Conservation (phyloP, 2,888 invertebrate genomes). For the Callosobruchus maculatus region DNA sequence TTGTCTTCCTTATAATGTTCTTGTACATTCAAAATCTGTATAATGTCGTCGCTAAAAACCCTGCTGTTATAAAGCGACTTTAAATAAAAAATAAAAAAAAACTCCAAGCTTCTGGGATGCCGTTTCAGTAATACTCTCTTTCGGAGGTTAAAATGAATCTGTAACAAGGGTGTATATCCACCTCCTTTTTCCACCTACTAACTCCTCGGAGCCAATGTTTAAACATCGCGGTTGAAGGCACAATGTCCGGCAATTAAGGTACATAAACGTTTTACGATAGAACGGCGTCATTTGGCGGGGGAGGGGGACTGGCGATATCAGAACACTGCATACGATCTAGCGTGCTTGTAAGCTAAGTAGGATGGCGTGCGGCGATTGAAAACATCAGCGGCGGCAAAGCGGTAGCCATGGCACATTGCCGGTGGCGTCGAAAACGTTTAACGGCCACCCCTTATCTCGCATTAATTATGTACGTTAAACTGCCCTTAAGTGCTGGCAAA, state of each 20-base stretch:
- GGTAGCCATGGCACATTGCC: conserved; percentile 46
- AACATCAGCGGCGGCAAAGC: conserved; percentile 26
- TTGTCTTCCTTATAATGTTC: no score
- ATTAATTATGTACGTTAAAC: conserved; percentile 50
- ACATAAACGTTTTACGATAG: not conserved
- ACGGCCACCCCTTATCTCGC: conserved; percentile 44
- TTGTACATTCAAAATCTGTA: no score
- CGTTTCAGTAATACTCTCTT: no score
- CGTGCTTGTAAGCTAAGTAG: not conserved
- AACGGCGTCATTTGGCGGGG: no score
- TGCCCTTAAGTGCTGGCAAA: conserved; percentile 50
- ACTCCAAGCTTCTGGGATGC: no score
- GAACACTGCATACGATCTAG: not conserved
- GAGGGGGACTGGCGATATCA: not conserved
- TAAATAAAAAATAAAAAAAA: no score
- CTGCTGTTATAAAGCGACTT: no score
- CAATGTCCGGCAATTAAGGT: not conserved
- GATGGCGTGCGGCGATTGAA: not conserved
- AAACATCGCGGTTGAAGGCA: not conserved
- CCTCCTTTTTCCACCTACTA: not conserved
- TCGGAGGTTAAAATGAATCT: no score
- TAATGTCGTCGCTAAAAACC: no score
- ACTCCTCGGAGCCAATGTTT: not conserved
- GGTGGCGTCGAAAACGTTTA: conserved; percentile 49
- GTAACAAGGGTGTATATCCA: no score